Percentiles rank a stretch among this genome's conserved stretches.
Evolutionary conservation across 2,113 vertebrate species (phyloP).

Genomic region (human (Homo sapiens)): DNA sequence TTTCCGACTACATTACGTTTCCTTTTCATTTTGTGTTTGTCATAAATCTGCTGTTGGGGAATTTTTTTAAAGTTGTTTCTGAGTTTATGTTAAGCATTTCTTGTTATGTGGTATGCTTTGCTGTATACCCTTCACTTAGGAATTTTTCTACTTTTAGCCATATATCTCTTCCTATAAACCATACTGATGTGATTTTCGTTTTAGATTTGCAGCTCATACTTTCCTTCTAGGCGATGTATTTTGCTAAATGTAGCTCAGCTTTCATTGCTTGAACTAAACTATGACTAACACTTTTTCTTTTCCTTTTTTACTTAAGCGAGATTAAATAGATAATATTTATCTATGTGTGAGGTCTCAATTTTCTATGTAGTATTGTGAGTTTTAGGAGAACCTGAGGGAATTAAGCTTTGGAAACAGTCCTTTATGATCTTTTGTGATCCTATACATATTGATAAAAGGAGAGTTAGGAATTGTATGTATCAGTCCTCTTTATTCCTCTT

Average conservation of each 20-base stretch:
- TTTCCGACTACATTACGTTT: background rate
- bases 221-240: background rate
- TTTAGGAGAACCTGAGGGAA: background rate
- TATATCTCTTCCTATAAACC: background rate
- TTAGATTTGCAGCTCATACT: background rate
- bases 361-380: background rate
- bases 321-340: background rate
- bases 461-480: background rate
- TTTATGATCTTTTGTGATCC: background rate
- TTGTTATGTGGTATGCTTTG: background rate
- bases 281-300: background rate
- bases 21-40: conserved; percentile 20
- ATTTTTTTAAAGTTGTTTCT: background rate
- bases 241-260: background rate
- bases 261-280: background rate
- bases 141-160: background rate
- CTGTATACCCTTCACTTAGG: background rate
- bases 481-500: background rate
- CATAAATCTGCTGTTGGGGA: background rate
- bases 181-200: background rate
- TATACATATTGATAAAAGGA: background rate
- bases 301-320: background rate
- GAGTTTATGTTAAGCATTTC: conserved; percentile 23
- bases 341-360: background rate
- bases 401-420: background rate